Evolutionary conservation across 2,797 vertebrate species (phyloP), one percentile per base, ranked within the genome.

Genomic region (Aldrovandia affinis): DNA sequence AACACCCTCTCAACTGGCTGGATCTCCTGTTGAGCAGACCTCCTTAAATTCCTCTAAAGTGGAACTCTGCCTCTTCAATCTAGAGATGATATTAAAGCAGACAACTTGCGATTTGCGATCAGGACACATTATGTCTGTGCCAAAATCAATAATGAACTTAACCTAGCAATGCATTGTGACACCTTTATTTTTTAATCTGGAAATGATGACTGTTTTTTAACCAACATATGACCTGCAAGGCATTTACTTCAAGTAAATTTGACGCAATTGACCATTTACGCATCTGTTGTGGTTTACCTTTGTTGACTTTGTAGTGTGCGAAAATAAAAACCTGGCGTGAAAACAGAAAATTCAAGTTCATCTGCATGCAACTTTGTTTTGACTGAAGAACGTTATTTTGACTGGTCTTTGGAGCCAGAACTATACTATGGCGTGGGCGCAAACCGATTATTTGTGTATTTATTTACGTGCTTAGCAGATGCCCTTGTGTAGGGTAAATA

Each of bases 391-490:
- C 36, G 39, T 39, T 73, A 33, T 73, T 73, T 73, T 15, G 14
- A 73, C 68, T 73, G 68, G 68, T 20, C 20, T 75, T 75, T 25
- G 44, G 7, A 75, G 36, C 2, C 8, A 77, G 22, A 44, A 47
- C 25, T 44, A 77, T 30, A 20, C 18, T 73, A 18, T 39, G 36
- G 68, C 39, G 36, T 39, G 7, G 68, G 28, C 14, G n/a, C 18
- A 22, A 22, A 73, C 25, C 2, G 8, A 9, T 7, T 30, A 30
- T 65, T 65, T 15, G 70, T 75, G 20, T 8, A 20, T 25, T 77
- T 77, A 77, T 77, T 77, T 75, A 70, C 22, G n/a, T 44, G 42
- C 8, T 77, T 44, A 44, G 42, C 73, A 77, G 73, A 22, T 77
- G 9, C 73, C 42, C 33, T 73, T 77, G 42, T 77, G 39, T 47